phyloP scores from a whole-genome alignment of 2,888 invertebrate species.

The Synanthedon andrenaeformis region DNA sequence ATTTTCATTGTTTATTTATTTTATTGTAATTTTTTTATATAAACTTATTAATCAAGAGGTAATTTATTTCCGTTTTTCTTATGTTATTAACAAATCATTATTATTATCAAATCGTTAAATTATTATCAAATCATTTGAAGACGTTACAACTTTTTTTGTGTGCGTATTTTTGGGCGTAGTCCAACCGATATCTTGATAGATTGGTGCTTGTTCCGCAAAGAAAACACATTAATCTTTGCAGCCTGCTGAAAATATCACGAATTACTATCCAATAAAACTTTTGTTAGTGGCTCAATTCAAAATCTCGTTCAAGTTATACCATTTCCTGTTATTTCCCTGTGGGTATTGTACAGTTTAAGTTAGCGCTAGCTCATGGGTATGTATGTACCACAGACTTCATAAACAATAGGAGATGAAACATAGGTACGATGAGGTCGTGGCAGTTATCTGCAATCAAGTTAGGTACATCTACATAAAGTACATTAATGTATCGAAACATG shows the following conservation, averaged over 20 bases:
- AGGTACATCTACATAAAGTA: no score
- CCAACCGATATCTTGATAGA: slow-evolving; percentile 30
- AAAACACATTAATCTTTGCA: slow-evolving; percentile 29
- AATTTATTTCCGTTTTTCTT: no score
- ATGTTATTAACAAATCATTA: no score
- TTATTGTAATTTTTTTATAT: no score
- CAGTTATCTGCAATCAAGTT: no score
- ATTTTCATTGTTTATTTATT: no score
- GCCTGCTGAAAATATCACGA: slow-evolving; percentile 14
- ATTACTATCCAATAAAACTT: slow-evolving; percentile 7
- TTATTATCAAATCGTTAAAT: background rate
- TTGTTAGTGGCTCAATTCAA: background rate
- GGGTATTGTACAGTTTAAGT: background rate
- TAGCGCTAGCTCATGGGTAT: no score
- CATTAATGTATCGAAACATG: no score
- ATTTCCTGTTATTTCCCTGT: background rate
- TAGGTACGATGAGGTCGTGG: no score
- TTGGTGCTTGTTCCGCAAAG: slow-evolving; percentile 25
- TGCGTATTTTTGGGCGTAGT: slow-evolving; percentile 22
- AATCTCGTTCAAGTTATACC: background rate
- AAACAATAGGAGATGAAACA: no score
- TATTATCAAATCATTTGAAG: background rate
- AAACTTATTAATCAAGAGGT: no score
- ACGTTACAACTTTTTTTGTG: background rate
- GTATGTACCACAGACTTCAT: no score